Conservation (phyloP, 92 coral and sea anemone species). For the Blastomussa wellsi region DNA sequence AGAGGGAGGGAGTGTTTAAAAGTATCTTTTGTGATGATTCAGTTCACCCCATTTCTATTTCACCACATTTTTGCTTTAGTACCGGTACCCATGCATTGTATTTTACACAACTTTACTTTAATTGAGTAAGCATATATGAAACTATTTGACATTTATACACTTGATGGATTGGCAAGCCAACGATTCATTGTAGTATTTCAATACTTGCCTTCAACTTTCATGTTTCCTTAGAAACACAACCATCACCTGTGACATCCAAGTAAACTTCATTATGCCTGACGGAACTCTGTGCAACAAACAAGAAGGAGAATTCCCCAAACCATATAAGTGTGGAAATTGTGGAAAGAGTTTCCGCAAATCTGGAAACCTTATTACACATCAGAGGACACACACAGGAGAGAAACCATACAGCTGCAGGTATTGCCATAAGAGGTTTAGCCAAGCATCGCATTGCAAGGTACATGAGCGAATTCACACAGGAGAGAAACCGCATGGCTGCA, state of each 20-base stretch:
- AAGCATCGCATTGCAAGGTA: not conserved
- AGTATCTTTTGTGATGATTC: too few species aligned
- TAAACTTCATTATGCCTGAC: not conserved
- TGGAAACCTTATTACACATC: not conserved
- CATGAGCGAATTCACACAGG: not conserved
- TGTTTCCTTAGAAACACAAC: not conserved
- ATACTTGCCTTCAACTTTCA: not conserved
- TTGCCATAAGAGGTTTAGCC: conserved; percentile 1
- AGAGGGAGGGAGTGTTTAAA: too few species aligned
- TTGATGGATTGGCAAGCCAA: too few species aligned
- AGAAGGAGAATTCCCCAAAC: not conserved
- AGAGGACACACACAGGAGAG: not conserved
- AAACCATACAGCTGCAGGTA: not conserved
- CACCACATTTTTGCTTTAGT: too few species aligned
- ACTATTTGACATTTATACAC: too few species aligned
- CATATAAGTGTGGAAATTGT: not conserved
- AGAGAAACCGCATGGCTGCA: not conserved
- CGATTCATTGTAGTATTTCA: not conserved
- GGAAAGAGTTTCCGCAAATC: not conserved
- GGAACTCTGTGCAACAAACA: not conserved
- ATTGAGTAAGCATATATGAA: too few species aligned
- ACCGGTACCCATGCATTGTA: too few species aligned
- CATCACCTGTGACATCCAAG: not conserved
- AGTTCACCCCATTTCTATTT: too few species aligned
- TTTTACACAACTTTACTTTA: too few species aligned